phyloP scores from a whole-genome alignment of 92 coral and sea anemone genomes.

The Chrysogorgia sp. region DNA sequence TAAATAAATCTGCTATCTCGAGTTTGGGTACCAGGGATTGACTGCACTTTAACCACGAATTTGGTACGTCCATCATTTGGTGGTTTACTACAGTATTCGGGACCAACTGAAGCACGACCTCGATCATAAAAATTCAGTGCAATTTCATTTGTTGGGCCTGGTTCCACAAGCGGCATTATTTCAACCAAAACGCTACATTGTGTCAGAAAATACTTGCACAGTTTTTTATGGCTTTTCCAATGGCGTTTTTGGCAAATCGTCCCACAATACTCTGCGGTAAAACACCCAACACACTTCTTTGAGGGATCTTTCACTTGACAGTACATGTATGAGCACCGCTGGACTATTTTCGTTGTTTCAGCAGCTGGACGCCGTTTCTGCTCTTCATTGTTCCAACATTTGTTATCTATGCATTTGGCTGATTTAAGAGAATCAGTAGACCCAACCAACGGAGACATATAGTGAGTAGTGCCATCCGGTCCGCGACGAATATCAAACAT shows the following conservation, averaged over 20 bases:
- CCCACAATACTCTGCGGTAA: slow-evolving; percentile 67
- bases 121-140: background rate
- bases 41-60: slow-evolving; percentile 72
- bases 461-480: too few relatives aligned
- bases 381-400: slow-evolving; percentile 52
- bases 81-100: slow-evolving; percentile 62
- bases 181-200: slow-evolving; percentile 58
- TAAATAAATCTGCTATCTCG: background rate
- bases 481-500: background rate
- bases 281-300: slow-evolving; percentile 56
- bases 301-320: slow-evolving; percentile 51
- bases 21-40: too few relatives aligned
- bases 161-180: background rate
- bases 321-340: slow-evolving; percentile 62
- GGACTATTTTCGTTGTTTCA: slow-evolving; percentile 2
- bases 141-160: background rate
- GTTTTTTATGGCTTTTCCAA: slow-evolving; percentile 55
- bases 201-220: slow-evolving; percentile 53
- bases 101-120: slow-evolving; percentile 65
- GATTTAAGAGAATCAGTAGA: slow-evolving; percentile 3
- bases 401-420: slow-evolving; percentile 51
- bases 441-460: too few relatives aligned
- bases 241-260: slow-evolving; percentile 59
- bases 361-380: slow-evolving; percentile 57
- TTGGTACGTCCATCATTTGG: slow-evolving; percentile 45